Conservation (phyloP, 2,113 vertebrate genomes). For the Cynoglossus semilaevis region DNA sequence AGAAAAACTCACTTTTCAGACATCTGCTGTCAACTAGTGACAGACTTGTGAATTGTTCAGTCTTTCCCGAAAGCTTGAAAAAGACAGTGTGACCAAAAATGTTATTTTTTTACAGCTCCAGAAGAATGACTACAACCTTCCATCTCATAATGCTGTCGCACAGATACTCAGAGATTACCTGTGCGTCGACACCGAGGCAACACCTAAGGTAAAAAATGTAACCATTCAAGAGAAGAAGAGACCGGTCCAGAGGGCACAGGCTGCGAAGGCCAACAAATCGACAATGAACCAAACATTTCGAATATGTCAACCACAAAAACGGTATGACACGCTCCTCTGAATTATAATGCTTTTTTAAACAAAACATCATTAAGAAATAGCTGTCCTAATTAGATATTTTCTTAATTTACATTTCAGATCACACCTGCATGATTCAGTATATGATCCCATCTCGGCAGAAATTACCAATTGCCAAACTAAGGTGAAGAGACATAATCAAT, state of each 20-base stretch:
- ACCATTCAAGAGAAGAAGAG: slow-evolving; percentile 16
- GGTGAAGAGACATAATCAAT: slow-evolving; percentile 48
- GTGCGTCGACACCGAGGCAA: slow-evolving; percentile 15
- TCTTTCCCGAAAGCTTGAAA: neutral
- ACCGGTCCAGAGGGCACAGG: slow-evolving; percentile 14
- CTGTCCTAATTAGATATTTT: fast-evolving
- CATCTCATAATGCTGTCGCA: slow-evolving; percentile 66
- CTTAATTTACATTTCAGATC: slow-evolving; percentile 25
- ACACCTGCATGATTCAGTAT: slow-evolving; percentile 29
- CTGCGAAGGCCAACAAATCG: slow-evolving; percentile 7
- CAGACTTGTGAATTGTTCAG: too few relatives aligned
- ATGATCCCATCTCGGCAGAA: slow-evolving; percentile 32
- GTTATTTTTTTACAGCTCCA: slow-evolving; percentile 38
- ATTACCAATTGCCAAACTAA: slow-evolving; percentile 54
- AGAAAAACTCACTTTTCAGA: too few relatives aligned
- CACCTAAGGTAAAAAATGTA: slow-evolving; percentile 14
- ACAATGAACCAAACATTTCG: slow-evolving; percentile 53
- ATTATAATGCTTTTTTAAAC: neutral
- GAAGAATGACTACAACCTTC: slow-evolving; percentile 49
- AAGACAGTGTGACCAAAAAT: neutral
- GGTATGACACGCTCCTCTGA: slow-evolving; percentile 4
- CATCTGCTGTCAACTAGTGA: too few relatives aligned
- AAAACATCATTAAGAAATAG: too few relatives aligned
- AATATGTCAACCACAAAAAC: slow-evolving; percentile 26
- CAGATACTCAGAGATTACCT: slow-evolving; percentile 62